Base-by-base conservation (phyloP, 2,888 invertebrate genomes). In the Eristalis tenax region DNA sequence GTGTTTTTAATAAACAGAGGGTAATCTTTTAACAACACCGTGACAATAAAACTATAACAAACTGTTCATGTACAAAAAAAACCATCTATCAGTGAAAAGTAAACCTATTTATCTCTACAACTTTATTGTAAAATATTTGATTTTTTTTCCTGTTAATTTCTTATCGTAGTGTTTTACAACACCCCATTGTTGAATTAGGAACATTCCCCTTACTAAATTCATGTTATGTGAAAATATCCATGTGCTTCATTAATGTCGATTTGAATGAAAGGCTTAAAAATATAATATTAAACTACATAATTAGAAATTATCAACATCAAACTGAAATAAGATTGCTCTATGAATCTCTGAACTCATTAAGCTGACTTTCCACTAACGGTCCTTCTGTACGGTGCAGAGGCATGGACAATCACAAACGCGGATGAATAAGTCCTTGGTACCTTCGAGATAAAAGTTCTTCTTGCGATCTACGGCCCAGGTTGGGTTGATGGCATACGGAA, bases 71-170 rank as follows among this genome's bases (percentile, higher is more conserved):
- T 81, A 40, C n/a, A 40, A 40, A 40, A 15, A 76, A 82, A 70
- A 82, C 10, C 65, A 65, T 64, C 82, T 82, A 82, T 76, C 75
- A 82, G 75, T 82, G 70, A 82, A 76, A 82, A 82, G 75, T 76
- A 82, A 82, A 82, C 82, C n/a, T 59, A 23, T 66, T 81, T 75
- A 81, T 81, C 69, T 74, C n/a, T 59, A 65, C 65, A 76, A 70
- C 57, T 65, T 38, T 70, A 65, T 76, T 75, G 70, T 76, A 82
- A 76, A 82, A 76, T 71, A 76, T 82, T 82, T 65, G 82, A 82
- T 70, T 70, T 82, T 76, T 82, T 66, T 80, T 57, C 40, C 64
- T 69, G 70, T 65, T 75, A 66, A 70, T 65, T 65, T 76, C 75
- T 82, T 82, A 82, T 82, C 82, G 43, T 1, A 26, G 26, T 74